phyloP scores from a whole-genome alignment of 2,113 vertebrate genomes.

The Odocoileus hemionus region DNA sequence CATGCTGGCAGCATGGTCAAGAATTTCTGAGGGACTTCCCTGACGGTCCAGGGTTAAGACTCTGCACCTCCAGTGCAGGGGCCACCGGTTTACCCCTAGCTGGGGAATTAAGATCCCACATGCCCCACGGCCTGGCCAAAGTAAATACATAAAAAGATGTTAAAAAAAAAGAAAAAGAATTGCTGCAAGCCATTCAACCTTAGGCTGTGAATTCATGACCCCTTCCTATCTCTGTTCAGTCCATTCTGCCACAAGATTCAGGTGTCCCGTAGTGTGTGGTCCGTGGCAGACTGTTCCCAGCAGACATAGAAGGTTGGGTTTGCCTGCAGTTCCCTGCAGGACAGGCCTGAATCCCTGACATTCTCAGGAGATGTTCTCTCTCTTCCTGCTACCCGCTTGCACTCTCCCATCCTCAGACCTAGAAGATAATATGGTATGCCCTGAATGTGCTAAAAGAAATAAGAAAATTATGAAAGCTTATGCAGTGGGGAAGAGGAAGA shows the following conservation, averaged over 20 bases:
- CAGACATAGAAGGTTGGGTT: constrained; percentile 31
- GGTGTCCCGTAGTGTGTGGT: constrained; percentile 52
- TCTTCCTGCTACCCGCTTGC: constrained; percentile 60
- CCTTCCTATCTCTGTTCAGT: neutral
- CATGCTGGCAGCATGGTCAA: constrained; percentile 32
- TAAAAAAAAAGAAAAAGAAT: neutral
- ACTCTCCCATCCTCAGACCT: constrained; percentile 32
- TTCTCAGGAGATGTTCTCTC: constrained; percentile 34
- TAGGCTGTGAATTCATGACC: neutral
- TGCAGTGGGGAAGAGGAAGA: neutral
- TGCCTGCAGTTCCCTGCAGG: constrained; percentile 48
- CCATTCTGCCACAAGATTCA: neutral
- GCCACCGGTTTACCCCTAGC: neutral
- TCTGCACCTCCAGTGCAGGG: neutral
- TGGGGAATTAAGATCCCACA: neutral
- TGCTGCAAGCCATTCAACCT: neutral
- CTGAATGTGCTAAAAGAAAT: constrained; percentile 52
- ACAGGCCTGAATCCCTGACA: constrained; percentile 54
- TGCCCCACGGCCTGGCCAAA: neutral
- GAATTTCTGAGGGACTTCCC: neutral
- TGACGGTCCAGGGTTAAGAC: neutral
- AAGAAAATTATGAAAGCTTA: neutral
- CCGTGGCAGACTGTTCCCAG: neutral
- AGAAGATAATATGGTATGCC: constrained; percentile 65
- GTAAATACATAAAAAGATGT: neutral